phyloP scores from a whole-genome alignment of 2,113 vertebrate genomes.

The Tricholaema leucomelas region DNA sequence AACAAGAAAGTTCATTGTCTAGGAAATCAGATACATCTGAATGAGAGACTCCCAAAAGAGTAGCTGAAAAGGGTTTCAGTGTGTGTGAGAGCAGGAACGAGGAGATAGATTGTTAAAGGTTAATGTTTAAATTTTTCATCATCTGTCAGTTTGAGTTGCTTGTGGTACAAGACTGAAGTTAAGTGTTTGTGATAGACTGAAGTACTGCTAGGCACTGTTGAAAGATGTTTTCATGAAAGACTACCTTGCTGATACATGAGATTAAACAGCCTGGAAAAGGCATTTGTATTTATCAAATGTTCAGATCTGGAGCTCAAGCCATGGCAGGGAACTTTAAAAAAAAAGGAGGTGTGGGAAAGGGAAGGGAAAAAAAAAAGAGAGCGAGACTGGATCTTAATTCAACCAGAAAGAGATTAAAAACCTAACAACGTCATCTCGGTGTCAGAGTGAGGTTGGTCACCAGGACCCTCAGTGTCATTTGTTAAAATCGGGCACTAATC shows the following conservation, averaged over 20 bases:
- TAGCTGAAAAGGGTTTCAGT: conserved; percentile 23
- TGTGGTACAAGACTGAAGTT: background rate
- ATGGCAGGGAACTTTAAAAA: background rate
- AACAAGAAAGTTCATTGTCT: conserved; percentile 72
- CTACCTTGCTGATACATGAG: background rate
- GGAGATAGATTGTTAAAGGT: background rate
- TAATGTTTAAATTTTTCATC: background rate
- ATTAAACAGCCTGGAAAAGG: background rate
- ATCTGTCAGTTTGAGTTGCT: background rate
- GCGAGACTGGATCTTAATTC: background rate
- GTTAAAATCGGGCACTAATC: background rate
- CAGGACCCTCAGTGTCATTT: background rate
- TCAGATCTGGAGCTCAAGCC: conserved; percentile 13
- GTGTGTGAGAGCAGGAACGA: background rate
- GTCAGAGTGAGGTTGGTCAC: background rate
- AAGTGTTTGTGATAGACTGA: background rate
- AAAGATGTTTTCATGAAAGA: background rate
- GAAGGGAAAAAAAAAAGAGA: background rate
- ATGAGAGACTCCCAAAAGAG: conserved; percentile 38
- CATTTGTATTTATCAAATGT: background rate
- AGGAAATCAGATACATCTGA: conserved; percentile 67
- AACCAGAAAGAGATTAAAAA: background rate
- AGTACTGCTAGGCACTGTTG: background rate
- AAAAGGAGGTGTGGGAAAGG: background rate
- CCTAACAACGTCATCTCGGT: background rate